Evolutionary conservation across 2,113 vertebrate species (phyloP).

Genomic region (Cathartes aura): DNA sequence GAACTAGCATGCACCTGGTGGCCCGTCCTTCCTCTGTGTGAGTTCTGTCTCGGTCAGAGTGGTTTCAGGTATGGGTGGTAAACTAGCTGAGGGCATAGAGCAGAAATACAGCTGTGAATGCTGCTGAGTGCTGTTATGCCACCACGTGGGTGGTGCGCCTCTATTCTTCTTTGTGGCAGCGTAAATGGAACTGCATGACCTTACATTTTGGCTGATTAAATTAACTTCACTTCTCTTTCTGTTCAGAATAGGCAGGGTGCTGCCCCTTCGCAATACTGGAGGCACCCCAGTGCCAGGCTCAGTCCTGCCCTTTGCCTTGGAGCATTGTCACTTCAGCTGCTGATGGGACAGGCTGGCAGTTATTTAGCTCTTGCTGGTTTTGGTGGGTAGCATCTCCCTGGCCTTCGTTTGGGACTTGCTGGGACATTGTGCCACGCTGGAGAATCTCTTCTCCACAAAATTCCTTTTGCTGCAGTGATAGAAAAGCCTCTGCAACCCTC

Average conservation of each 20-base stretch:
- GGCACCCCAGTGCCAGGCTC: background rate
- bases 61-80: background rate
- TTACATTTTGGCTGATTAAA: background rate
- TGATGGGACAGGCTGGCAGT: background rate
- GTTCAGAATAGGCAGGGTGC: background rate
- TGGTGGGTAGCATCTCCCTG: background rate
- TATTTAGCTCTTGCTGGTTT: background rate
- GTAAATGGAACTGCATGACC: background rate
- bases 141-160: rapidly evolving
- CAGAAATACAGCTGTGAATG: background rate
- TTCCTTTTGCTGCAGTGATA: background rate
- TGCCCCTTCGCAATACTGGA: background rate
- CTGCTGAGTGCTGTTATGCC: background rate
- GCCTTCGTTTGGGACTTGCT: background rate
- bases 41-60: background rate
- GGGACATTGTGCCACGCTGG: background rate
- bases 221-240: background rate
- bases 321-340: background rate
- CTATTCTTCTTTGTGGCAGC: background rate
- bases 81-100: background rate
- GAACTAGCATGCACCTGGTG: rapidly evolving
- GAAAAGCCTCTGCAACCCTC: background rate
- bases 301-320: background rate
- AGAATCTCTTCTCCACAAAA: background rate
- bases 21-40: background rate